Evolutionary conservation across 1,140 invertebrate genomes (phyloP), one percentile per base, ranked within the genome.

Genomic region (Drepana arcuata): DNA sequence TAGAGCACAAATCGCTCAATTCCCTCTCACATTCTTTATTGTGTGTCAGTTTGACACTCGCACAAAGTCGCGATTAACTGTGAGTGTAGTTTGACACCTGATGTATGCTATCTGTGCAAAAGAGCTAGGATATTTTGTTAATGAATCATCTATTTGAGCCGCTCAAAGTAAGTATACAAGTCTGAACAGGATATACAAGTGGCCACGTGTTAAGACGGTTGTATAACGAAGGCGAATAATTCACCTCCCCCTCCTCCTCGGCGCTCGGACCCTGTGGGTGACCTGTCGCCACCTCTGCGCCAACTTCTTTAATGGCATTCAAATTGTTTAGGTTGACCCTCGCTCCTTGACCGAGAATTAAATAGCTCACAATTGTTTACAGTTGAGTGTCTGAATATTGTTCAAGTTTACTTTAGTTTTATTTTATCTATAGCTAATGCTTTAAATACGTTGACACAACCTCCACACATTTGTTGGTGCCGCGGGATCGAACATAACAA

Each of bases 221-320:
- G 57, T 65, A 74, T 65, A 74, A 74, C 69, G 63, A 71, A 66
- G 56, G 53, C 33, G 48, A 46, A 57, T 57, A 57, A 57, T 52
- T 52, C 46, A 44, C 34, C 27, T 21, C 21, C 45, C 28, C 41
- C 45, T 33, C 40, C 18, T 9, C 18, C 18, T 5, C 24, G 2
- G 6, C 6, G n/a, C 2, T 45, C 38, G 34, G 35, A 44, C 40
- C 41, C 33, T 34, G 31, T 36, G 39, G n/a, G n/a, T n/a, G n/a
- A 45, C 45, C 43, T 26, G 24, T 26, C 24, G 24, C 24, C 4
- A 26, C 4, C 18, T 21, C 18, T 21, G n/a, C n/a, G n/a, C n/a
- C n/a, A n/a, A n/a, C n/a, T n/a, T n/a, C n/a, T n/a, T n/a, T n/a
- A n/a, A n/a, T n/a, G n/a, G n/a, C n/a, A n/a, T n/a, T n/a, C n/a